Base-by-base conservation (phyloP, 2,888 invertebrate species). In the Dicycla oo region DNA sequence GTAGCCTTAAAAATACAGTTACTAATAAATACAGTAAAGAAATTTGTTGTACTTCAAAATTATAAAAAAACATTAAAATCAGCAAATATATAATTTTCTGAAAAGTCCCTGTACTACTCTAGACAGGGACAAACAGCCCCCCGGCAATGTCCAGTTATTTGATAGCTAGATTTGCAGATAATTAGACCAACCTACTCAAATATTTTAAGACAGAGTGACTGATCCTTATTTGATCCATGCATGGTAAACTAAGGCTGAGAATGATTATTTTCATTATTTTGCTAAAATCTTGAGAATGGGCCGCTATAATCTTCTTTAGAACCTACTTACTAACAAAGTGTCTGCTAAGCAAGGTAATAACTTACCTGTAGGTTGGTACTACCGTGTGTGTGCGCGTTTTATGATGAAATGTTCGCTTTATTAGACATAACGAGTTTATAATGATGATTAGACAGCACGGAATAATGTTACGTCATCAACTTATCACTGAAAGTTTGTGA, bases 361-460 rank as follows among this genome's bases (percentile, higher is more conserved):
- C n/a, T n/a, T n/a, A n/a, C n/a, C n/a, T n/a, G n/a, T n/a, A n/a
- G n/a, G n/a, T n/a, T n/a, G n/a, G n/a, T 13, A 26, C 13, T 47
- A 40, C 8, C 8, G 4, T 23, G 26, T 56, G 43, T n/a, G 43
- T 45, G 18, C 43, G 8, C 11, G 3, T 43, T 40, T 23, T 13
- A 13, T 64, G 73, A n/a, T 26, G 15, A 43, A 60, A 60, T 26
- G 18, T 51, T 15, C 3, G 8, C 10, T 34, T 2, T n/a, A 13
- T 7, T 20, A 40, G 15, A 34, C 2, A 6, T 34, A 47, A n/a
- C 3, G 10, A 73, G 23, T 13, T n/a, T 20, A 26, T 67, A 49
- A 70, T 72, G 45, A 71, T 47, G 34, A 60, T 71, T 43, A 51
- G 43, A 51, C 2, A 51, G 5, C 38, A 38, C 15, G 43, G 15